Conservation (phyloP, 2,113 vertebrate genomes). For the Stegostoma tigrinum region DNA sequence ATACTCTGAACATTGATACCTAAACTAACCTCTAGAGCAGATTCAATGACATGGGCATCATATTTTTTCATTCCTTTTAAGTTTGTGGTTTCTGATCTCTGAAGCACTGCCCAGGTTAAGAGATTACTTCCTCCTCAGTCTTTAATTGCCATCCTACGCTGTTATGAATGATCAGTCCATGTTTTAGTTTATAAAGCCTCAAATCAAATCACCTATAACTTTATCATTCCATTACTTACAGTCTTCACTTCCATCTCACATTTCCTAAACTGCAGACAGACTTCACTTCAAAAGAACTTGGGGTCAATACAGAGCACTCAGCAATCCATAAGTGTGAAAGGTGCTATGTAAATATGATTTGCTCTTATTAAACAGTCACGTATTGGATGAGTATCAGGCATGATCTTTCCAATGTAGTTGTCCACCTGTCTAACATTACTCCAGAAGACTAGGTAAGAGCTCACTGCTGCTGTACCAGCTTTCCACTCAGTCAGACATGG, state of each 20-base stretch:
- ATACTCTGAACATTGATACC: not conserved
- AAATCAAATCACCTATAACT: not conserved
- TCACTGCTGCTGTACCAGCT: not conserved
- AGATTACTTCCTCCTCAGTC: not conserved
- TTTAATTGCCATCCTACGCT: not conserved
- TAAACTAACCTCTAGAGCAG: not conserved
- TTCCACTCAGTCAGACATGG: not conserved
- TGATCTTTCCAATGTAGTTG: not conserved
- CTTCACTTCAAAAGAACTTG: not conserved
- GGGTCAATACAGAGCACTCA: not conserved
- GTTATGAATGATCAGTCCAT: not conserved
- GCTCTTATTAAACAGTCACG: not conserved
- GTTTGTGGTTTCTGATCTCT: not conserved
- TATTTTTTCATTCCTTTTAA: not conserved
- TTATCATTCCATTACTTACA: not conserved
- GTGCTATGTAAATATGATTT: not conserved
- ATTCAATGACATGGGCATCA: not conserved
- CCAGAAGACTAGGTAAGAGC: not conserved
- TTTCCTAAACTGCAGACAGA: not conserved
- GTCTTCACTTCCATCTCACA: not conserved
- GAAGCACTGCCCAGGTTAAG: not conserved
- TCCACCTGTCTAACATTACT: not conserved
- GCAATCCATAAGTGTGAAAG: not conserved
- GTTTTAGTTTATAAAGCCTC: not conserved
- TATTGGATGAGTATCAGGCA: not conserved